phyloP scores from a whole-genome alignment of 2,888 invertebrate species.

The Onthophagus sagittarius region DNA sequence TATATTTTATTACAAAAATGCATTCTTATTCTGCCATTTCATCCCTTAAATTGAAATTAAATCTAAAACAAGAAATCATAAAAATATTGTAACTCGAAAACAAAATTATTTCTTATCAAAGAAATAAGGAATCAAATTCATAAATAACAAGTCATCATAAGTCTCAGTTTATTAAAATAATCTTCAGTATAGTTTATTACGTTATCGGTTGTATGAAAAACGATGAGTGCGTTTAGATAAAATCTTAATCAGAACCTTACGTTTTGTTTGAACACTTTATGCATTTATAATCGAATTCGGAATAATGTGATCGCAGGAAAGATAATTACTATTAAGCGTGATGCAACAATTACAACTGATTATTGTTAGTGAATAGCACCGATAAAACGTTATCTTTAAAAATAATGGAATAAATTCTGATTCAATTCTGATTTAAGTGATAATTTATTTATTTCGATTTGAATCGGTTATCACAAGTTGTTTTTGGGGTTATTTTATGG shows the following conservation, averaged over 20 bases:
- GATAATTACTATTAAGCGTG: background rate
- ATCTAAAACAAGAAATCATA: too few species aligned
- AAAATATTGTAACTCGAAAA: too few species aligned
- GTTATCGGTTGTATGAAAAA: background rate
- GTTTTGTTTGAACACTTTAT: too few species aligned
- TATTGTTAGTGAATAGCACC: background rate
- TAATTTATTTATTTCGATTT: constrained; percentile 33
- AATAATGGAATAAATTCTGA: constrained; percentile 45
- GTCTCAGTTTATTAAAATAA: background rate
- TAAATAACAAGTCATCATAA: background rate
- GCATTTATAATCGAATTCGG: background rate
- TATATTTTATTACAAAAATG: background rate
- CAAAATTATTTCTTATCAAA: too few species aligned
- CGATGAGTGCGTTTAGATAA: background rate
- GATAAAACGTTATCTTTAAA: background rate
- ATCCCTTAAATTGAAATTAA: too few species aligned
- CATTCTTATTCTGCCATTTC: background rate
- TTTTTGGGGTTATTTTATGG: too few species aligned
- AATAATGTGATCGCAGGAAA: background rate
- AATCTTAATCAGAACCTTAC: too few species aligned
- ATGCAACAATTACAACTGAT: background rate
- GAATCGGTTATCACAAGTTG: too few species aligned
- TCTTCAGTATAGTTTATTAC: background rate
- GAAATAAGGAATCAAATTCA: too few species aligned
- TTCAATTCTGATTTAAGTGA: constrained; percentile 52